A percentile compares a stretch with the other conserved stretches of the same genome.
Evolutionary conservation across 1,140 invertebrate species (phyloP).

Genomic region (Apis cerana): DNA sequence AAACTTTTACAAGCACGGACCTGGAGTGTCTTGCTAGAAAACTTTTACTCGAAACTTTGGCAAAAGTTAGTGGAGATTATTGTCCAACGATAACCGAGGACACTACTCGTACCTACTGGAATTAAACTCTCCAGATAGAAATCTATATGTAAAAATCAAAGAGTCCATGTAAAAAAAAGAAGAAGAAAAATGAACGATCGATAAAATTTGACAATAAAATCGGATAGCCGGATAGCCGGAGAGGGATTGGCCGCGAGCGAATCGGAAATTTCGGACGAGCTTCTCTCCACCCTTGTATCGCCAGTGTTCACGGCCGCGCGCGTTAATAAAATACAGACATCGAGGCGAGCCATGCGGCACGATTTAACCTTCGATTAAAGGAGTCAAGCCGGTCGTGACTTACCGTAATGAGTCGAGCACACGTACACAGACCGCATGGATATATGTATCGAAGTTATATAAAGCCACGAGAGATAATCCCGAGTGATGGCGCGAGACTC

Average conservation of each 20-base stretch:
- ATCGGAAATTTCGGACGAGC: too few species aligned
- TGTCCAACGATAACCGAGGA: background rate
- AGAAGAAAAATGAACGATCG: too few species aligned
- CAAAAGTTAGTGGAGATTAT: background rate
- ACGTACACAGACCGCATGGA: conserved; percentile 4
- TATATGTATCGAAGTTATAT: conserved; percentile 14
- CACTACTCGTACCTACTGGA: too few species aligned
- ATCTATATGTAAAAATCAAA: too few species aligned
- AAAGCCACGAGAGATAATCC: conserved; percentile 34
- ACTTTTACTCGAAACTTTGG: background rate
- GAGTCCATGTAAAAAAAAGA: too few species aligned
- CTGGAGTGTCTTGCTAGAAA: background rate
- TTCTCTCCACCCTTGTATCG: background rate
- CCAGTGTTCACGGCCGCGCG: conserved; percentile 2
- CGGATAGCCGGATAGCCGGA: too few species aligned
- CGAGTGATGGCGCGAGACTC: conserved; percentile 8
- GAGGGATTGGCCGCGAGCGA: background rate
- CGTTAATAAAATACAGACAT: conserved; percentile 59
- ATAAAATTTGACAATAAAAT: background rate
- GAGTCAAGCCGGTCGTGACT: conserved; percentile 56
- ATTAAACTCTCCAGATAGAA: too few species aligned
- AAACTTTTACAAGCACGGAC: conserved; percentile 3
- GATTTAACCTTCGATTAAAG: conserved; percentile 63
- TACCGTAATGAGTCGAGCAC: conserved; percentile 52
- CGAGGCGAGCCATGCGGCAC: conserved; percentile 45